Conservation (phyloP, 2,113 vertebrate genomes). For the Anguilla rostrata region DNA sequence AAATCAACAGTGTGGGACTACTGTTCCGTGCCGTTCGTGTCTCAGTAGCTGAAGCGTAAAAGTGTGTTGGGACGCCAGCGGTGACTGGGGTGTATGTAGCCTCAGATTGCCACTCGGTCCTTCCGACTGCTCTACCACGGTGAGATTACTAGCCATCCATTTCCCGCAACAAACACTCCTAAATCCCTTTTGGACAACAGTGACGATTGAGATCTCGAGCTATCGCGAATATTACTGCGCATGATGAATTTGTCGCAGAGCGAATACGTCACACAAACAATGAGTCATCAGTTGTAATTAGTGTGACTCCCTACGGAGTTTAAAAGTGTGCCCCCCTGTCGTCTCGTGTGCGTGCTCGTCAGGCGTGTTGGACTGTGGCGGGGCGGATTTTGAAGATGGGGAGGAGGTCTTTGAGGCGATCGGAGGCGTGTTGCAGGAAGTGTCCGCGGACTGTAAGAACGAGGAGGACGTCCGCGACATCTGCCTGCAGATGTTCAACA, state of each 20-base stretch:
- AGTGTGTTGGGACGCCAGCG: not conserved
- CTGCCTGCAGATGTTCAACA: constrained; percentile 93
- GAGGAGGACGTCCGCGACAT: constrained; percentile 86
- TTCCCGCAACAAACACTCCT: not conserved
- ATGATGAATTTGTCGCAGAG: not conserved
- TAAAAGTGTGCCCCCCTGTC: not conserved
- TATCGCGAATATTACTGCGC: not conserved
- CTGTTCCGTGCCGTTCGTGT: not conserved
- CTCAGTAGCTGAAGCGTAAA: not conserved
- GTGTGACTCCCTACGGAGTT: not conserved
- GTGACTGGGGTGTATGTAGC: not conserved
- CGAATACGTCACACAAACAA: not conserved
- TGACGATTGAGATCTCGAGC: not conserved
- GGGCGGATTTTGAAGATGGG: constrained; percentile 89
- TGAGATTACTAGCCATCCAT: not conserved
- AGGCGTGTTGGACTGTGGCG: constrained; percentile 86
- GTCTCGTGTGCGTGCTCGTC: constrained; percentile 22
- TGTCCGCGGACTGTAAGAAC: constrained; percentile 85
- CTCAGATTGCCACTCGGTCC: not conserved
- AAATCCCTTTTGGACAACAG: not conserved
- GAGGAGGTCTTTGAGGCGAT: constrained; percentile 94
- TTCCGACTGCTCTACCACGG: not conserved
- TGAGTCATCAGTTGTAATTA: not conserved
- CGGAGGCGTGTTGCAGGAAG: constrained; percentile 87
- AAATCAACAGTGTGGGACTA: not conserved